phyloP scores from a whole-genome alignment of 1,140 invertebrate species.

The Asbolus verrucosus region DNA sequence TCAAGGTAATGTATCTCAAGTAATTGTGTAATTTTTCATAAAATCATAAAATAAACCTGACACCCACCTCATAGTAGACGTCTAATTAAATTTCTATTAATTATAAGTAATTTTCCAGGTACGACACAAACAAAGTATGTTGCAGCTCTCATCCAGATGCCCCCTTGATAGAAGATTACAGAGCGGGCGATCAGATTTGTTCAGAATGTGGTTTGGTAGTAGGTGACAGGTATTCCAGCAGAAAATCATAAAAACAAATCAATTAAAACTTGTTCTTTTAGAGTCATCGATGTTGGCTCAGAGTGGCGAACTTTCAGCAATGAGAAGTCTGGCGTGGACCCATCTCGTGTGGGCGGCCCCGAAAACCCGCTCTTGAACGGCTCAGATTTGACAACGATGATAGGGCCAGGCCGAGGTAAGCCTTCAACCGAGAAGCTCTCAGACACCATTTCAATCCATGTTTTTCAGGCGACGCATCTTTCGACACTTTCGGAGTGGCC shows the following conservation, averaged over 20 bases:
- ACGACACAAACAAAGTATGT: conserved; percentile 81
- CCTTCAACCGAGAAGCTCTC: not conserved
- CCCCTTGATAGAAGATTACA: conserved; percentile 95
- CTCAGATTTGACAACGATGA: conserved; percentile 97
- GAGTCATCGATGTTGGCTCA: conserved; percentile 99
- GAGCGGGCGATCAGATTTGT: conserved; percentile 99
- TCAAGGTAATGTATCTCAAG: conserved; percentile 2
- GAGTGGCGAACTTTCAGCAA: conserved; percentile 99
- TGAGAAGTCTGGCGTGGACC: conserved; percentile 96
- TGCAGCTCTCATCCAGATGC: conserved; percentile 97
- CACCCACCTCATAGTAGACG: too few species aligned
- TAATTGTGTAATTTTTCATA: conserved; percentile 6
- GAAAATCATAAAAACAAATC: too few species aligned
- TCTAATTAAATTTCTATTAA: too few species aligned
- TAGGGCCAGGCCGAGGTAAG: conserved; percentile 85
- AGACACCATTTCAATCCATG: not conserved
- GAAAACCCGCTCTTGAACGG: conserved; percentile 97
- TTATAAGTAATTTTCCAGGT: conserved; percentile 67
- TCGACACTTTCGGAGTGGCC: conserved; percentile 85
- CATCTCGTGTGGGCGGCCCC: conserved; percentile 97
- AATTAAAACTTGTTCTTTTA: too few species aligned
- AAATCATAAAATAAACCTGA: not conserved
- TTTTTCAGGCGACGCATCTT: conserved; percentile 70
- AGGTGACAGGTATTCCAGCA: conserved; percentile 94
- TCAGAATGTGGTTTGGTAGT: conserved; percentile 99